phyloP scores from a whole-genome alignment of 2,113 vertebrate genomes.

The Galemys pyrenaicus region DNA sequence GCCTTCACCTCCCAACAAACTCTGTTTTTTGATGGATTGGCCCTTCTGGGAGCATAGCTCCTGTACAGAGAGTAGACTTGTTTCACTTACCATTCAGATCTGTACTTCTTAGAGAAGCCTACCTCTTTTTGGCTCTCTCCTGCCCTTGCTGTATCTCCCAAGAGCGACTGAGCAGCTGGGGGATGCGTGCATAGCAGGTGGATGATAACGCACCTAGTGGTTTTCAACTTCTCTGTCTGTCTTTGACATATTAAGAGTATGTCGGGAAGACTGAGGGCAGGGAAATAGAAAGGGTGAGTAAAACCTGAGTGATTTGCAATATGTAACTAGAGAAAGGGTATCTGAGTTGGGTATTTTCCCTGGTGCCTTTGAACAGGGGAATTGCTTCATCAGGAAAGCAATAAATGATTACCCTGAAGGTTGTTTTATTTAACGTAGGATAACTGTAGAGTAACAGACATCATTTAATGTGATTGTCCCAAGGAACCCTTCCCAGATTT shows the following conservation, averaged over 20 bases:
- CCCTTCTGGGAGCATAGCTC: neutral
- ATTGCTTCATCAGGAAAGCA: neutral
- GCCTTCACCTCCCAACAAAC: conserved; percentile 26
- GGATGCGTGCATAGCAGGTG: neutral
- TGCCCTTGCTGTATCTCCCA: neutral
- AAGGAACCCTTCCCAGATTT: neutral
- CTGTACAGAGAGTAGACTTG: conserved; percentile 43
- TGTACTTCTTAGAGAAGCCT: neutral
- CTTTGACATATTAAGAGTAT: neutral
- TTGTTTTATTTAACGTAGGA: conserved; percentile 1
- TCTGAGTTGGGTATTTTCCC: neutral
- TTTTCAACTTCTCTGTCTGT: neutral
- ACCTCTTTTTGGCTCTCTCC: neutral
- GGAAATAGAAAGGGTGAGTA: neutral
- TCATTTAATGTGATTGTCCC: neutral
- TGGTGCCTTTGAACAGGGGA: neutral
- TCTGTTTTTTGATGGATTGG: conserved; percentile 25
- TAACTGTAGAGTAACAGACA: conserved; percentile 4
- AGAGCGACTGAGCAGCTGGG: neutral
- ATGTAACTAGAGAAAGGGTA: neutral
- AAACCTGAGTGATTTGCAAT: neutral
- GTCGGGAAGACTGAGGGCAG: neutral
- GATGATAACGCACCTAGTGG: neutral
- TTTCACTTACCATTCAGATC: conserved; percentile 42
- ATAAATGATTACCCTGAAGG: neutral